Evolutionary conservation across 2,113 vertebrate genomes (phyloP).

Genomic region (Microtus ochrogaster): DNA sequence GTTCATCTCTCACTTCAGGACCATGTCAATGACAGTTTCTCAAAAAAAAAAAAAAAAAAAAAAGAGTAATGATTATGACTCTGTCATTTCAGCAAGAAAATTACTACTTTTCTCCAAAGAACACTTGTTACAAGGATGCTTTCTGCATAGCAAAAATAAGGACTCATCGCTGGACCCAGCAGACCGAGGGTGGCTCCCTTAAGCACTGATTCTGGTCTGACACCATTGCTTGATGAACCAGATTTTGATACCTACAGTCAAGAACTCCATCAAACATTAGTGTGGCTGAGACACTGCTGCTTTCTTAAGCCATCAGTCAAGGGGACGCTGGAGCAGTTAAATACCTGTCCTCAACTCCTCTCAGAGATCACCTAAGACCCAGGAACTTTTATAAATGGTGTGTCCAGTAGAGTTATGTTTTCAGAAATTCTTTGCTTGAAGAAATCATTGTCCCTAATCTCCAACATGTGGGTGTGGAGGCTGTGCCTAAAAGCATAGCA

Average conservation of each 20-base stretch:
- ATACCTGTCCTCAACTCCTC: background rate
- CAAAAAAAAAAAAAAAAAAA: background rate
- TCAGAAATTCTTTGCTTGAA: background rate
- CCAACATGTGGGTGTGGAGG: background rate
- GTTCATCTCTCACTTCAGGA: background rate
- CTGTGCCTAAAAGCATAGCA: background rate
- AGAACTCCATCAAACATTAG: background rate
- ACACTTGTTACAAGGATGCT: background rate
- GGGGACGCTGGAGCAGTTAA: too few species aligned
- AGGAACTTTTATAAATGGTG: background rate
- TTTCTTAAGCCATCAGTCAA: background rate
- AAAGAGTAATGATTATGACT: slow-evolving; percentile 3
- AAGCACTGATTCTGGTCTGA: background rate
- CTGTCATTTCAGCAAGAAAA: background rate
- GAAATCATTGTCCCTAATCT: background rate
- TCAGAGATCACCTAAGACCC: background rate
- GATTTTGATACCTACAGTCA: background rate
- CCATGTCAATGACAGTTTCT: background rate
- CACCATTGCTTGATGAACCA: background rate
- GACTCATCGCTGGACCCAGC: background rate
- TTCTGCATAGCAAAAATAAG: background rate
- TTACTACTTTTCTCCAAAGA: background rate
- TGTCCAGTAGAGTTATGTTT: background rate
- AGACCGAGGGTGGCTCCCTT: background rate
- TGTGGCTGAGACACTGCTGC: accelerated